These are phyloP conservation scores for Felis chaus DNA, from an alignment of 2,113 vertebrate species.

Conservation along the genomic window DNA sequence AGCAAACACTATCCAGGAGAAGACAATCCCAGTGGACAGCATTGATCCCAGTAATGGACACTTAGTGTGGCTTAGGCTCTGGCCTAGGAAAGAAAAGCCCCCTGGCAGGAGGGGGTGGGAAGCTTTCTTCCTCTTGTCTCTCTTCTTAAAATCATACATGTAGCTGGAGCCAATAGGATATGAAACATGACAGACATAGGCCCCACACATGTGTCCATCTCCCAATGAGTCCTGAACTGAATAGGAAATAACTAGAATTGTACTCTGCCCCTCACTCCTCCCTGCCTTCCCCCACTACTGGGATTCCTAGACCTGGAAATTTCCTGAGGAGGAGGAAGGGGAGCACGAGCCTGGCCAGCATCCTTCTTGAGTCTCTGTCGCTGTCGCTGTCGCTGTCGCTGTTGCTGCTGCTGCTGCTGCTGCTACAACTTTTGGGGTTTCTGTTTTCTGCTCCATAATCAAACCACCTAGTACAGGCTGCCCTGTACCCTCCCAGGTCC, in stretches of 20 bases:
- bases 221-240: not conserved
- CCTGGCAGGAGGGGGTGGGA: not conserved
- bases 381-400: not conserved
- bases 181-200: not conserved
- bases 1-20: not conserved
- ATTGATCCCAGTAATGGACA: conserved; percentile 73
- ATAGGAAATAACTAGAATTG: not conserved
- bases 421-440: not conserved
- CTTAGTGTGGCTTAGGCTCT: conserved; percentile 41
- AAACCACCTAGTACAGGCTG: not conserved
- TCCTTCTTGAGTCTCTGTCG: not conserved
- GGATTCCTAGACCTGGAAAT: conserved; percentile 30
- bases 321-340: conserved; percentile 13
- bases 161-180: not conserved
- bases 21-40: conserved; percentile 57
- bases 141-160: not conserved
- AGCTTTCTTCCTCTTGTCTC: not conserved
- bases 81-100: not conserved
- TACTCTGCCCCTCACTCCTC: not conserved
- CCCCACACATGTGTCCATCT: not conserved
- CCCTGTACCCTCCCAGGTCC: not conserved
- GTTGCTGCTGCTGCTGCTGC: not conserved
- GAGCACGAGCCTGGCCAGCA: not conserved
- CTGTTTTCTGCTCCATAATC: not conserved
- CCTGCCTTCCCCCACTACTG: not conserved